Conservation (phyloP, 2,797 vertebrate species). For the Pangasius krempfi region DNA sequence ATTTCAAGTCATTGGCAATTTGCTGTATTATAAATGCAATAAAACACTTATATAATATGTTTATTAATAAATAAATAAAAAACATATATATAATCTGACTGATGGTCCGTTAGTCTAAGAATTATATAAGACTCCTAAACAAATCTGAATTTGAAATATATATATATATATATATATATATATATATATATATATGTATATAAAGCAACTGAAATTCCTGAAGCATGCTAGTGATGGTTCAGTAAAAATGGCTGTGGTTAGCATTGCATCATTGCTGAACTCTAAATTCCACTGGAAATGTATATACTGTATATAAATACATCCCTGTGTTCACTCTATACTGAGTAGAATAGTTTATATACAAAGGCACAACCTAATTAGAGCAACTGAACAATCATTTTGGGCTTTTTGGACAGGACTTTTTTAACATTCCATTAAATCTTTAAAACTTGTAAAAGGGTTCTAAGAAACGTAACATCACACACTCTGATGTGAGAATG, state of each 20-base stretch:
- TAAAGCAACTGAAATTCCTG: not conserved
- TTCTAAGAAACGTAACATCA: not conserved
- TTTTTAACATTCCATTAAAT: not conserved
- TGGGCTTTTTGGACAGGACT: not conserved
- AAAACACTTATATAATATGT: not conserved
- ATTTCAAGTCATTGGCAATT: not conserved
- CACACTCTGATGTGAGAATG: constrained; percentile 12
- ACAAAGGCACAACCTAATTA: not conserved
- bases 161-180: too few species aligned
- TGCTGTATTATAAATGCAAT: not conserved
- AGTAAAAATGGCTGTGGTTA: not conserved
- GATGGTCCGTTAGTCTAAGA: not conserved
- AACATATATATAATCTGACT: not conserved
- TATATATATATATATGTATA: too few species aligned
- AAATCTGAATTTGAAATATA: not conserved
- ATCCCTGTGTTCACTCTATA: not conserved
- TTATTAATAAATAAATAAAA: too few species aligned
- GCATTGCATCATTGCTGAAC: not conserved
- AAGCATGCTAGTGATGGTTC: not conserved
- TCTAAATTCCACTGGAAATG: not conserved
- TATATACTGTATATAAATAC: not conserved
- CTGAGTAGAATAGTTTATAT: not conserved
- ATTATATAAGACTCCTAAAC: not conserved
- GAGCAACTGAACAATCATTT: not conserved
- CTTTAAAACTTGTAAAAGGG: not conserved